These are phyloP conservation scores for Smutsia gigantea DNA, from an alignment of 2,797 vertebrate species.

Conservation along the genomic window DNA sequence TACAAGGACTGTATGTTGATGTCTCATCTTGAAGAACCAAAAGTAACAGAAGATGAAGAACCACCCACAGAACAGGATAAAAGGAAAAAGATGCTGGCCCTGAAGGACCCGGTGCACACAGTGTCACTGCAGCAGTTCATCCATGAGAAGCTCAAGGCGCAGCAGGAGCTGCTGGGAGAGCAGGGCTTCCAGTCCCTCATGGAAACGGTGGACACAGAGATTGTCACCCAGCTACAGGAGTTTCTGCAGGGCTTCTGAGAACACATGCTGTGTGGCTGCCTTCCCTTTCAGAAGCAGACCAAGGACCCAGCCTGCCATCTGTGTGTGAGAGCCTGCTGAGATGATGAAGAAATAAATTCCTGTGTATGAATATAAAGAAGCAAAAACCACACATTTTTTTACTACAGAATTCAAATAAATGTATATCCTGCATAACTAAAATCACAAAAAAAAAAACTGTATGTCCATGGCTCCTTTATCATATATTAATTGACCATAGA, in stretches of 20 bases:
- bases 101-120: slow-evolving; percentile 96
- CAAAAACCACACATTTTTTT: slow-evolving; percentile 64
- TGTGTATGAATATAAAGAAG: slow-evolving; percentile 62
- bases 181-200: slow-evolving; percentile 94
- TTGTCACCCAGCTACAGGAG: slow-evolving; percentile 95
- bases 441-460: slow-evolving; percentile 62
- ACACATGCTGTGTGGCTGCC: not conserved
- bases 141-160: slow-evolving; percentile 97
- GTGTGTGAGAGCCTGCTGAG: slow-evolving; percentile 70
- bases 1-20: no score
- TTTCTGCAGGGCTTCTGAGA: slow-evolving; percentile 94
- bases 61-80: no score
- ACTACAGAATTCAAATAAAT: slow-evolving; percentile 73
- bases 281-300: slow-evolving; percentile 19
- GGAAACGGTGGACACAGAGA: slow-evolving; percentile 98
- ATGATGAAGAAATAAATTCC: slow-evolving; percentile 52
- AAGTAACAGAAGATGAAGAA: no score
- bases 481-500: no score
- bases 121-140: slow-evolving; percentile 96
- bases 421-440: slow-evolving; percentile 72
- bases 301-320: slow-evolving; percentile 50
- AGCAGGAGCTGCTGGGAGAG: slow-evolving; percentile 95
- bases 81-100: no score
- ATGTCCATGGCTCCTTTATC: no score
- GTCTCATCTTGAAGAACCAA: no score